Conservation (phyloP, 1,140 invertebrate species). For the Pseudomyrmex dendroicus region DNA sequence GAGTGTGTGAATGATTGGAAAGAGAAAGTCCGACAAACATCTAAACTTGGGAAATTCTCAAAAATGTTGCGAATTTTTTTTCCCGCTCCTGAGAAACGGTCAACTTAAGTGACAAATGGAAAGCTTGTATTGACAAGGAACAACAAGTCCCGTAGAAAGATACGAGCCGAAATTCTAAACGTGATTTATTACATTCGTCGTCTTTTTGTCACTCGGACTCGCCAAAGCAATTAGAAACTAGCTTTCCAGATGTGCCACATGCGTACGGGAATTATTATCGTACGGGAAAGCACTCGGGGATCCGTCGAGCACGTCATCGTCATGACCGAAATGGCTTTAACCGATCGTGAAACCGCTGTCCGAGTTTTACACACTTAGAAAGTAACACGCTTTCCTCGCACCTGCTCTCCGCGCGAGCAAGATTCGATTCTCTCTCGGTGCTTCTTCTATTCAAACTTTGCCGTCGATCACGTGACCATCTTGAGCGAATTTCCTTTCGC, state of each 20-base stretch:
- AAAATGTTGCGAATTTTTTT: too few species aligned
- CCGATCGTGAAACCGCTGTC: slow-evolving; percentile 69
- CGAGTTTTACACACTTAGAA: slow-evolving; percentile 76
- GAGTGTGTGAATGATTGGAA: neutral
- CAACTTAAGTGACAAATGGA: too few species aligned
- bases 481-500: slow-evolving; percentile 27
- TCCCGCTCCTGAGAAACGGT: too few species aligned
- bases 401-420: slow-evolving; percentile 53
- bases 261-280: slow-evolving; percentile 60
- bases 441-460: slow-evolving; percentile 32
- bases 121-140: too few species aligned
- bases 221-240: slow-evolving; percentile 50
- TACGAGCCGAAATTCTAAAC: neutral
- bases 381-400: slow-evolving; percentile 78
- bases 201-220: slow-evolving; percentile 26
- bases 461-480: neutral
- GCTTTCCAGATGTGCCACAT: slow-evolving; percentile 48
- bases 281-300: slow-evolving; percentile 63
- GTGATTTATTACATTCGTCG: neutral
- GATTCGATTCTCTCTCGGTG: slow-evolving; percentile 58
- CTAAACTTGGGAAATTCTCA: too few species aligned
- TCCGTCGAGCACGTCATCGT: slow-evolving; percentile 70
- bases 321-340: slow-evolving; percentile 66
- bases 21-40: neutral
- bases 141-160: neutral